These are phyloP conservation scores for Machaerirhynchus nigripectus DNA, from an alignment of 2,113 vertebrate genomes.

Conservation along the genomic window DNA sequence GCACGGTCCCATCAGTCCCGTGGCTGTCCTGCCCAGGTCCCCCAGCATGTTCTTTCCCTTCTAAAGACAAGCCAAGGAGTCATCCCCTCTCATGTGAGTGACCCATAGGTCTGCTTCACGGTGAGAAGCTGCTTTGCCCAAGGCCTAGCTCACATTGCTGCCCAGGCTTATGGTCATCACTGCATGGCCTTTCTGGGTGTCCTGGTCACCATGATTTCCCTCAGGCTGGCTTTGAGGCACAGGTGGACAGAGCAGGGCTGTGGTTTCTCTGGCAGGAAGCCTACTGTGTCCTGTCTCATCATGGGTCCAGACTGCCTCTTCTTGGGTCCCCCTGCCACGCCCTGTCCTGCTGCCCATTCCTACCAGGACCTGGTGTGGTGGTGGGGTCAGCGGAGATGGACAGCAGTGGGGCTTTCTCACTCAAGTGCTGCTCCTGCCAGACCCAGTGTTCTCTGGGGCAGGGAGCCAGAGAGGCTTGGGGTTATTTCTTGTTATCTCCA, in stretches of 20 bases:
- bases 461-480: neutral
- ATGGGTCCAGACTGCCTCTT: neutral
- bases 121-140: neutral
- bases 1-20: rapidly evolving
- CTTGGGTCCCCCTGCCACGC: rapidly evolving
- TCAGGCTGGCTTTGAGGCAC: neutral
- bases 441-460: neutral
- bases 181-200: neutral
- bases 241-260: neutral
- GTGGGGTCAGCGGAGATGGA: neutral
- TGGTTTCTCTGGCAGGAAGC: neutral
- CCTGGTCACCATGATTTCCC: neutral
- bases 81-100: neutral
- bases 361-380: neutral
- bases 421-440: neutral
- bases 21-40: neutral
- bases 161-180: neutral
- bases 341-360: neutral
- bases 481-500: conserved; percentile 15
- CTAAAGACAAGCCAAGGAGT: neutral
- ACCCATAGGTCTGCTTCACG: neutral
- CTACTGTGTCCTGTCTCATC: neutral
- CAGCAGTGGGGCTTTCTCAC: neutral
- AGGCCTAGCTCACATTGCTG: neutral
- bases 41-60: neutral